phyloP scores from a whole-genome alignment of 2,888 invertebrate genomes.

The Drosophila falleni region DNA sequence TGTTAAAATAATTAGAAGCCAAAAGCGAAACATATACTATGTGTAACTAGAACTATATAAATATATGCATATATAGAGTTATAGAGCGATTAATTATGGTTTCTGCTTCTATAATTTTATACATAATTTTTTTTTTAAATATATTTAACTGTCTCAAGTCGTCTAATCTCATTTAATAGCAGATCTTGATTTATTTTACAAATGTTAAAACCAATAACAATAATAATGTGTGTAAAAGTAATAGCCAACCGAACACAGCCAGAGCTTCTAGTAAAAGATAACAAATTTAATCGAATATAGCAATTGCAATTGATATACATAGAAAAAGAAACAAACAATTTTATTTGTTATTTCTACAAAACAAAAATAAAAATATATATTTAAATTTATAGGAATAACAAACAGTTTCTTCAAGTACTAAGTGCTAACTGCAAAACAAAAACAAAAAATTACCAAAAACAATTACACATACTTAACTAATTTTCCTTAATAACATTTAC shows the following conservation, averaged over 20 bases:
- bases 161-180: conserved; percentile 7
- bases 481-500: conserved; percentile 1
- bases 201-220: conserved; percentile 18
- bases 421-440: background rate
- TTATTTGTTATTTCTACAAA: conserved; percentile 47
- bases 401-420: conserved; percentile 19
- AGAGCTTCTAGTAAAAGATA: conserved; percentile 59
- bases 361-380: conserved; percentile 21
- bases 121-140: background rate
- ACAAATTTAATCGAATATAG: conserved; percentile 34
- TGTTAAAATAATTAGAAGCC: conserved; percentile 27
- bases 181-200: conserved; percentile 22
- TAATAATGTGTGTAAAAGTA: conserved; percentile 25
- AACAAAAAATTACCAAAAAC: background rate
- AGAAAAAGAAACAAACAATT: conserved; percentile 13
- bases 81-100: conserved; percentile 27
- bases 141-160: conserved; percentile 16
- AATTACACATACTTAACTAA: conserved; percentile 14
- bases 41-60: conserved; percentile 20
- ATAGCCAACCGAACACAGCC: conserved; percentile 69
- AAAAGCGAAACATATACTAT: conserved; percentile 9
- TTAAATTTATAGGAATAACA: conserved; percentile 25
- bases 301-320: conserved; percentile 40
- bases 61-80: conserved; percentile 19
- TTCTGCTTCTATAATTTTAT: conserved; percentile 34